Evolutionary conservation across 2,888 invertebrate genomes (phyloP).

Genomic region (Agonopterix subpropinquella): DNA sequence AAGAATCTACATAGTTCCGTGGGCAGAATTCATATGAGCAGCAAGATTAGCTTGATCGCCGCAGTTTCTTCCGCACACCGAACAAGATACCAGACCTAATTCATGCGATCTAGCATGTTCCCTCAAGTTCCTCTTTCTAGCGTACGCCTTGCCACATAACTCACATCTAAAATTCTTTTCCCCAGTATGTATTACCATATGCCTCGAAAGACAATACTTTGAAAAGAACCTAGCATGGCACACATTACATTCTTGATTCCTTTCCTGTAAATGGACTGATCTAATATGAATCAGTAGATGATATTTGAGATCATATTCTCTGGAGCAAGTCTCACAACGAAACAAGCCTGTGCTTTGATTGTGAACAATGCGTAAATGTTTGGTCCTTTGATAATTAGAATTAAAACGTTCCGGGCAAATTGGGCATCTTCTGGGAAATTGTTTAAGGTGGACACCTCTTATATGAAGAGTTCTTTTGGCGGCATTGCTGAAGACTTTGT

Average conservation of each 20-base stretch:
- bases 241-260: slow-evolving; percentile 46
- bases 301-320: slow-evolving; percentile 50
- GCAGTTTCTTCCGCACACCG: slow-evolving; percentile 32
- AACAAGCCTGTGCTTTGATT: slow-evolving; percentile 38
- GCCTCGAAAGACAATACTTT: slow-evolving; percentile 55
- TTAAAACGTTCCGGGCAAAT: slow-evolving; percentile 54
- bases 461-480: slow-evolving; percentile 43
- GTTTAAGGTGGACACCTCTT: slow-evolving; percentile 49
- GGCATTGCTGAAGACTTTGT: slow-evolving; percentile 49
- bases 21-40: slow-evolving; percentile 25
- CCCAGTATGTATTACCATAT: slow-evolving; percentile 68
- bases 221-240: slow-evolving; percentile 54
- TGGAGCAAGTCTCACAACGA: slow-evolving; percentile 48
- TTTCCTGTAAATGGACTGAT: slow-evolving; percentile 54
- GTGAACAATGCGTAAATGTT: slow-evolving; percentile 50
- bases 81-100: slow-evolving; percentile 20
- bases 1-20: slow-evolving; percentile 14
- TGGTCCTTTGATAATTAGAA: slow-evolving; percentile 51
- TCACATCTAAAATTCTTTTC: slow-evolving; percentile 66
- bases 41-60: slow-evolving; percentile 27
- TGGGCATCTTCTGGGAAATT: slow-evolving; percentile 42
- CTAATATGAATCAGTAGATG: slow-evolving; percentile 47
- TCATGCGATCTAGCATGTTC: slow-evolving; percentile 43
- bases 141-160: slow-evolving; percentile 61
- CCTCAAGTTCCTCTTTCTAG: slow-evolving; percentile 40